phyloP scores from a whole-genome alignment of 1,140 invertebrate species.

The Kradibia gibbosae region DNA sequence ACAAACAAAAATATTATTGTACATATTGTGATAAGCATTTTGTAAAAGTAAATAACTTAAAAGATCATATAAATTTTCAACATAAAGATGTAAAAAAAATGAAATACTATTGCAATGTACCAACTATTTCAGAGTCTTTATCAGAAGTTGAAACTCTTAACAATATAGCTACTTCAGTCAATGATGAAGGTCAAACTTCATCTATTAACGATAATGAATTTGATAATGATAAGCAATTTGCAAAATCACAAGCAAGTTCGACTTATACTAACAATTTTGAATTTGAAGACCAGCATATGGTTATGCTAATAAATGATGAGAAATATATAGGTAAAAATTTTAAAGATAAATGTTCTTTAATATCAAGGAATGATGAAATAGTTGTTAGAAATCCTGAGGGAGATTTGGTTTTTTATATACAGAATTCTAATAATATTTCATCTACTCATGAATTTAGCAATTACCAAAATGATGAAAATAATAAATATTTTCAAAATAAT shows the following conservation, averaged over 20 bases:
- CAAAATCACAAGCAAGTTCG: constrained; percentile 51
- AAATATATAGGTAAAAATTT: constrained; percentile 57
- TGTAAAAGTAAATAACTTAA: constrained; percentile 61
- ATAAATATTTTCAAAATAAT: constrained; percentile 57
- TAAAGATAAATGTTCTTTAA: constrained; percentile 60
- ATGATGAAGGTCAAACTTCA: constrained; percentile 73
- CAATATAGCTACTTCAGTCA: constrained; percentile 74
- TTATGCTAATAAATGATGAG: constrained; percentile 66
- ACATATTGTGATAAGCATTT: constrained; percentile 66
- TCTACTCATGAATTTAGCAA: constrained; percentile 58
- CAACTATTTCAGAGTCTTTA: constrained; percentile 66
- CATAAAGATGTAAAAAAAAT: constrained; percentile 21
- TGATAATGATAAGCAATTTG: constrained; percentile 51
- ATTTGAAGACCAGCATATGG: constrained; percentile 62
- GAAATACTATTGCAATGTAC: constrained; percentile 28
- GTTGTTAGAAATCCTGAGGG: constrained; percentile 62
- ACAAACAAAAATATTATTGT: constrained; percentile 63
- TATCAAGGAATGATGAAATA: constrained; percentile 59
- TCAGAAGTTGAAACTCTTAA: constrained; percentile 74
- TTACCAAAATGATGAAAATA: constrained; percentile 56
- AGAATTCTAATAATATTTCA: constrained; percentile 58
- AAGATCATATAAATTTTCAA: constrained; percentile 46
- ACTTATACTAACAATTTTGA: constrained; percentile 58
- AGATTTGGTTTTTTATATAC: constrained; percentile 69
- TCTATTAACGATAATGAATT: constrained; percentile 42